Evolutionary conservation across 2,797 vertebrate genomes (phyloP), one percentile per base, ranked within the genome.

Genomic region (Odontamblyopus lacepedii): DNA sequence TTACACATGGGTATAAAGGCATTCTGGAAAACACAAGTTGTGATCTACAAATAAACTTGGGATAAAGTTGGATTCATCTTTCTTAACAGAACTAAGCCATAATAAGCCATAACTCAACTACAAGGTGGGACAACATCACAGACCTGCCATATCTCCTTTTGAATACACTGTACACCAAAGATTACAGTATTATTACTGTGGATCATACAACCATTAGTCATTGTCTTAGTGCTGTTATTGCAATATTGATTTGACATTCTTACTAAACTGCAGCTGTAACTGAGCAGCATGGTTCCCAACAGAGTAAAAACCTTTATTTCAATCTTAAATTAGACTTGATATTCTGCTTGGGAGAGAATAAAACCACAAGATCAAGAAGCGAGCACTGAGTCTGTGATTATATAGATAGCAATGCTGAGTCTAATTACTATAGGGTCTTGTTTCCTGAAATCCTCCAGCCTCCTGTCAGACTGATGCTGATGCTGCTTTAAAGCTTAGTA

Each of bases 381-480:
- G 9, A 56, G 13, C 64, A 16, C 19, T 16, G 26, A 3, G 16
- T 27, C 15, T 27, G 26, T 23, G 2, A 11, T 41, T 9, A 19
- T n/a, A 5, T 35, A 19, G 4, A 41, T 69, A 41, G 29, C 9
- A 18, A 16, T 63, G 6, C 8, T 38, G 51, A 62, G 69, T 75
- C 32, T 69, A 65, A 66, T 80, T 57, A 51, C 11, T 30, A n/a
- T 64, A 23, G 30, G 19, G 29, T 75, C 75, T 63, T 0, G 0
- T 72, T 67, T 60, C 69, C n/a, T 63, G 68, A 38, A 75, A 76
- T 73, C 56, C 55, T 44, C 12, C 48, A 56, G 8, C 69, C 44
- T 44, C 62, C 30, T 63, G 53, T 74, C 63, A 76, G 48, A 64
- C 30, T 64, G 26, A 53, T 30, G 57, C 27, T 76, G 67, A 41